A percentile compares a stretch with the other conserved stretches of the same genome.
phyloP scores from a whole-genome alignment of 2,888 invertebrate species.

The Oscheius sp. region DNA sequence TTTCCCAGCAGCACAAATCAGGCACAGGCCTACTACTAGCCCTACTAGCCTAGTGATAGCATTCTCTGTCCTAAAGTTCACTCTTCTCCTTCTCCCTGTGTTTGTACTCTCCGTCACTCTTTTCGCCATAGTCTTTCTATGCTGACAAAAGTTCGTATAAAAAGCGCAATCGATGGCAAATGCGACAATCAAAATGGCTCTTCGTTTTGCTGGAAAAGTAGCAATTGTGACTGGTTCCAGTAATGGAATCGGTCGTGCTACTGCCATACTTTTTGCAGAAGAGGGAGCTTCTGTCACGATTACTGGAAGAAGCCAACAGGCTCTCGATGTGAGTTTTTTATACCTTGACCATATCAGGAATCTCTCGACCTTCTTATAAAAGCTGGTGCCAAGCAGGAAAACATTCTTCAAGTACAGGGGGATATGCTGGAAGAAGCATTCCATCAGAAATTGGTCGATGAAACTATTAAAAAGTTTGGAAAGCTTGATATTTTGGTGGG shows the following conservation, averaged over 20 bases:
- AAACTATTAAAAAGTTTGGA: conserved; percentile 17
- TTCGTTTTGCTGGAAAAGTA: conserved; percentile 21
- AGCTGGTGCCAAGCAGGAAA: not conserved
- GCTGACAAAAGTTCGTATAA: not conserved
- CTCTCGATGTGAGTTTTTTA: conserved; percentile 11
- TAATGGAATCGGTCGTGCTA: conserved; percentile 12
- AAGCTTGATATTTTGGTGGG: conserved; percentile 10
- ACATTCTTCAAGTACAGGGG: conserved; percentile 1
- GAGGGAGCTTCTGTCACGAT: conserved; percentile 22
- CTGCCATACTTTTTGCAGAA: conserved; percentile 11
- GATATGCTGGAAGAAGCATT: conserved; percentile 9
- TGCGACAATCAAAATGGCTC: not conserved
- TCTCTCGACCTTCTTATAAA: not conserved
- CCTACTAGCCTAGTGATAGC: too few species aligned
- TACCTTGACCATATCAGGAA: not conserved
- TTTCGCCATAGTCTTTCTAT: not conserved
- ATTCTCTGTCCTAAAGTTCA: too few species aligned
- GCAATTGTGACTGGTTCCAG: conserved; percentile 21
- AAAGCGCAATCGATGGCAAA: not conserved
- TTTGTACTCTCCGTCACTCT: too few species aligned
- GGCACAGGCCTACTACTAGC: too few species aligned
- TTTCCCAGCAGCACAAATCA: too few species aligned
- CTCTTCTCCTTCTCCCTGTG: too few species aligned
- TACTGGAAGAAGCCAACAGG: conserved; percentile 1
- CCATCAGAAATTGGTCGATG: conserved; percentile 14